Conservation (phyloP, 2,888 invertebrate genomes). For the Busseola fusca region DNA sequence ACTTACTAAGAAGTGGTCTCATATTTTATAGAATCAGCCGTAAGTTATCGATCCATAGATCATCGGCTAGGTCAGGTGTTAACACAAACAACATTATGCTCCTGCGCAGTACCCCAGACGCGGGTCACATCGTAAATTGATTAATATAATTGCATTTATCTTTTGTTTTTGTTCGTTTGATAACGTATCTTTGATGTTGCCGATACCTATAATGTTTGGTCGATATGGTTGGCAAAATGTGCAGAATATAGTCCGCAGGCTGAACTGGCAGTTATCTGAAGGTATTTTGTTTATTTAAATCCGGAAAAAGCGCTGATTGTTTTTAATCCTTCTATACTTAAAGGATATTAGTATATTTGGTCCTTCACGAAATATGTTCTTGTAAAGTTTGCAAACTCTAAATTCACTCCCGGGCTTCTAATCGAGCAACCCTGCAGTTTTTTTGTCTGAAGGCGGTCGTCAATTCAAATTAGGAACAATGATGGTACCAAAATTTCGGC, state of each 20-base stretch:
- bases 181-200: conserved; percentile 70
- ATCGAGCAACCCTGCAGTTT: background rate
- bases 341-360: background rate
- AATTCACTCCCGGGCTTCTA: background rate
- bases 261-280: background rate
- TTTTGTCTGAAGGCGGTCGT: background rate
- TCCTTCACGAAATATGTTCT: background rate
- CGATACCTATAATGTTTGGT: conserved; percentile 48
- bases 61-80: conserved; percentile 52
- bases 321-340: too few species aligned
- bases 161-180: conserved; percentile 54
- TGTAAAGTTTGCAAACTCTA: background rate
- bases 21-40: conserved; percentile 33
- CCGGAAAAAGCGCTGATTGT: background rate
- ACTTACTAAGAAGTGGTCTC: conserved; percentile 25
- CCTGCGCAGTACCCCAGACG: conserved; percentile 55
- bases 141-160: conserved; percentile 73
- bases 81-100: conserved; percentile 54
- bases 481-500: background rate
- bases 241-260: background rate
- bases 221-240: conserved; percentile 16
- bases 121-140: conserved; percentile 81
- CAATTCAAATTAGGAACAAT: background rate
- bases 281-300: background rate
- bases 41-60: conserved; percentile 46